Evolutionary conservation across 2,113 vertebrate species (phyloP), one percentile per base, ranked within the genome.

Genomic region (Sphaerodactylus townsendi): DNA sequence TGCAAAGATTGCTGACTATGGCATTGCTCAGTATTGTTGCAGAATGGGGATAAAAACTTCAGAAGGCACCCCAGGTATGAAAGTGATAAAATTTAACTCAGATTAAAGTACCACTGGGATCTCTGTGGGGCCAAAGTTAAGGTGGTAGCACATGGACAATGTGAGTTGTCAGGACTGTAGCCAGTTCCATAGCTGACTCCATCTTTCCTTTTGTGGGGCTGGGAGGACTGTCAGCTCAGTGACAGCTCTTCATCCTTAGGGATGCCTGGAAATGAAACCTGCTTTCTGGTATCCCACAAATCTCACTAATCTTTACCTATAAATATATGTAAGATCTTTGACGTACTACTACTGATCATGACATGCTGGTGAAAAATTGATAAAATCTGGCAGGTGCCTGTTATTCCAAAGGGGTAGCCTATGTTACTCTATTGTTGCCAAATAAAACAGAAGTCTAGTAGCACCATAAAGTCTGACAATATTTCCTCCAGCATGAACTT

Each of bases 1-100:
- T 68, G 99, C 98, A 33, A 99, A 99, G 93, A 98, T 99, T 86
- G 98, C 99, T 0, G 99, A 99, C 93, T 99, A 98, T 1, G 99
- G 99, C 72, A 99, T 99, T 84, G 96, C 98, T 39, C 99, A 99
- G 92, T 98, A 99, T 94, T 99, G 99, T 89, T 99, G 98, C 92
- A 95, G 98, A 89, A 99, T 99, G 98, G 99, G 99, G 5, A 98
- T 99, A 83, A 96, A 98, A 91, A 99, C 97, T 2, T 97, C 98
- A 0, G 99, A 99, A 93, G 99, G 99, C 30, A 99, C 99, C 2
- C 97, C 99, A 93, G 99, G 99, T 98, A 94, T 7, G 73, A 73
- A 35, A 59, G 62, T 7, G 1, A 2, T 48, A 39, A 30, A 17
- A 21, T 62, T 46, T 37, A 44, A 28, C 33, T 44, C 37, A 37